Conservation (phyloP, 1,140 invertebrate species). For the Schlechtendalia chinensis region DNA sequence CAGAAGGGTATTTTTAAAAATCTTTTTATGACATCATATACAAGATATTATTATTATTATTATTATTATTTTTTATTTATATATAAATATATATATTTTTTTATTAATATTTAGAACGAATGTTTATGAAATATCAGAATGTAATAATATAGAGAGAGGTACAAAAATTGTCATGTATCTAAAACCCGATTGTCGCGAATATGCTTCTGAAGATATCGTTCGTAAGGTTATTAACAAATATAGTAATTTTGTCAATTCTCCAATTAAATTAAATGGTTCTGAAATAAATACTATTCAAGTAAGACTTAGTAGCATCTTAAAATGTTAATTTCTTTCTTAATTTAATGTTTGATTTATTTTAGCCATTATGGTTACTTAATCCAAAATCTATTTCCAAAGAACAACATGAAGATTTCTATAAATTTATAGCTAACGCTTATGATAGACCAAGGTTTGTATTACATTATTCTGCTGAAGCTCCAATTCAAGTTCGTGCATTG, state of each 20-base stretch:
- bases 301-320: slow-evolving; percentile 51
- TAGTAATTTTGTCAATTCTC: slow-evolving; percentile 93
- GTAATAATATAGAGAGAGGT: slow-evolving; percentile 78
- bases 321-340: slow-evolving; percentile 6
- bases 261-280: slow-evolving; percentile 87
- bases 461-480: slow-evolving; percentile 83
- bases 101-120: slow-evolving; percentile 78
- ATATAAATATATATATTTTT: too few species aligned
- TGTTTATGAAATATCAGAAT: slow-evolving; percentile 83
- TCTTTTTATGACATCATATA: background rate
- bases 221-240: slow-evolving; percentile 90
- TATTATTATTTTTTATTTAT: too few species aligned
- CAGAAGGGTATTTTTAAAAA: slow-evolving; percentile 71
- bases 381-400: slow-evolving; percentile 81
- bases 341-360: slow-evolving; percentile 54
- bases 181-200: slow-evolving; percentile 82
- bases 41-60: slow-evolving; percentile 30
- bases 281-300: slow-evolving; percentile 81
- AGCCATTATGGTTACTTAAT: slow-evolving; percentile 92
- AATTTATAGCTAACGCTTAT: slow-evolving; percentile 80
- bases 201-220: slow-evolving; percentile 80
- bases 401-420: slow-evolving; percentile 88
- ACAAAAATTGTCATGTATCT: slow-evolving; percentile 92
- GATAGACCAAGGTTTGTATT: slow-evolving; percentile 80
- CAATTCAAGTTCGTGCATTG: slow-evolving; percentile 84